phyloP scores from a whole-genome alignment of 2,797 vertebrate genomes.

The Muscicapa comitata region DNA sequence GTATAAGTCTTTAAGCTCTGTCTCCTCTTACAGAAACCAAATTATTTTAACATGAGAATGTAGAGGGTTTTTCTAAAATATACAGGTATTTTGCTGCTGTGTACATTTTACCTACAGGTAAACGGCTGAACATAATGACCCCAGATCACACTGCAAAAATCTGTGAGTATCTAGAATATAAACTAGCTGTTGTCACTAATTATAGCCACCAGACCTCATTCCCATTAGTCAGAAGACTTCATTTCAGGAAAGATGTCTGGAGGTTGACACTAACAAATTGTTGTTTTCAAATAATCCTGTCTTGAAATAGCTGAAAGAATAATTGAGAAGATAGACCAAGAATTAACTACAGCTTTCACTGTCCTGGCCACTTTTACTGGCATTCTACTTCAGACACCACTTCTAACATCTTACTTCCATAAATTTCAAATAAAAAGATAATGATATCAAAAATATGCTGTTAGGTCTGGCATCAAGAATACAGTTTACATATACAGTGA shows the following conservation, averaged over 20 bases:
- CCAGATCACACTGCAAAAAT: not conserved
- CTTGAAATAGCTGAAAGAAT: not conserved
- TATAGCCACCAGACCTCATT: not conserved
- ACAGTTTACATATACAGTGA: not conserved
- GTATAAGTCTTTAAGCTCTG: not conserved
- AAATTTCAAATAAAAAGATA: slow-evolving; percentile 48
- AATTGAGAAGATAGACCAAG: not conserved
- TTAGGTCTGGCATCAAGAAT: slow-evolving; percentile 43
- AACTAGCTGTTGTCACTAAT: not conserved
- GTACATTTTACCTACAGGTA: not conserved
- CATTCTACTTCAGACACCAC: not conserved
- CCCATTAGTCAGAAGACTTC: not conserved
- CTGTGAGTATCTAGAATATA: not conserved
- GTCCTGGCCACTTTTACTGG: not conserved
- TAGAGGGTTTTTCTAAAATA: not conserved
- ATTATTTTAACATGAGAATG: not conserved
- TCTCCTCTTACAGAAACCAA: not conserved
- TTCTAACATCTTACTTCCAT: not conserved
- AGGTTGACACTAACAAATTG: not conserved
- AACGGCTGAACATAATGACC: not conserved
- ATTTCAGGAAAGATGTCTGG: not conserved
- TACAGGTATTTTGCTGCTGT: not conserved
- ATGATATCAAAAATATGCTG: slow-evolving; percentile 40
- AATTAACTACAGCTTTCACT: not conserved
- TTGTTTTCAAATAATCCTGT: not conserved